Conservation (phyloP, 2,797 vertebrate species). For the Coendou prehensilis region DNA sequence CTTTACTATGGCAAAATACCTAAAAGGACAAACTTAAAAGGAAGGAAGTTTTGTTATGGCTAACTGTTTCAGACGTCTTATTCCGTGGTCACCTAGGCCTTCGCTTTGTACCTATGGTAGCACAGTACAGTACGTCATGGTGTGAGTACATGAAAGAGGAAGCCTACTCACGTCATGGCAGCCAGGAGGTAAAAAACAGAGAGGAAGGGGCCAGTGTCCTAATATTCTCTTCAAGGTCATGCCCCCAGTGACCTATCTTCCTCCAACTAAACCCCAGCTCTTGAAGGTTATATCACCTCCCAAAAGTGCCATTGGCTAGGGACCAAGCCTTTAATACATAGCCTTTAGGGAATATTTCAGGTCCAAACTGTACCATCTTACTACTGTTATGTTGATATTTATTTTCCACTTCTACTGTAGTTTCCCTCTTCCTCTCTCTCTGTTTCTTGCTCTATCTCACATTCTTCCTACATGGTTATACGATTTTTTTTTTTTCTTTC, state of each 20-base stretch:
- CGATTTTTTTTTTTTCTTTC: not conserved
- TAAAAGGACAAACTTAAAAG: not conserved
- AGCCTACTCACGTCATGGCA: not conserved
- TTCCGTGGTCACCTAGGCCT: not conserved
- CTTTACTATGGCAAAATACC: not conserved
- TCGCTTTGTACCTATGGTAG: not conserved
- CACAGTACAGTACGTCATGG: not conserved
- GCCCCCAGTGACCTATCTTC: not conserved
- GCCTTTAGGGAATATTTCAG: not conserved
- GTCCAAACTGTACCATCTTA: not conserved
- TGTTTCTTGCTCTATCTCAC: not conserved
- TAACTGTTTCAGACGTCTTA: not conserved
- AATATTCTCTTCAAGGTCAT: not conserved
- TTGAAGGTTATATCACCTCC: not conserved
- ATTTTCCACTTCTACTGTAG: not conserved
- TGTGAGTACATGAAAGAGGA: not conserved
- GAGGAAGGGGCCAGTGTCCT: not conserved
- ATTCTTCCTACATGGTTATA: not conserved
- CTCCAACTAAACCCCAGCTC: not conserved
- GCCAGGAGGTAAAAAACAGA: not conserved
- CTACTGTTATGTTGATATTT: not conserved
- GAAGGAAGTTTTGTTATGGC: not conserved
- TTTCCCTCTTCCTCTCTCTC: not conserved
- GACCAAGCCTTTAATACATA: not conserved
- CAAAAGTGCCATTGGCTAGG: not conserved